Percentiles rank a stretch among this genome's conserved stretches.
phyloP scores from a whole-genome alignment of 2,113 vertebrate genomes.

The Malurus melanocephalus region DNA sequence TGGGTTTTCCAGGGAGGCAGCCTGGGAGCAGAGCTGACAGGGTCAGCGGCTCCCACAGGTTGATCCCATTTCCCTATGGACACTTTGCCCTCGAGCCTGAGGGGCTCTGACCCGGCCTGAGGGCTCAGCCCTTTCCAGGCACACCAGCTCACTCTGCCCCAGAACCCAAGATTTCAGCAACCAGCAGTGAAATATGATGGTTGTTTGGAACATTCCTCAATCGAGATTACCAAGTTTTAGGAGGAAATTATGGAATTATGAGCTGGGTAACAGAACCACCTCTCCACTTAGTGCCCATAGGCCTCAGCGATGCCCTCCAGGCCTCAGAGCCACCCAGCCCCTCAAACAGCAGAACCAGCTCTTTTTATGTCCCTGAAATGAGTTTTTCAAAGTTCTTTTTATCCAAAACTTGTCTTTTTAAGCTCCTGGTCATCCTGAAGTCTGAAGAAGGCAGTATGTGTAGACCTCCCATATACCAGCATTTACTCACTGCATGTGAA shows the following conservation, averaged over 20 bases:
- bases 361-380: not conserved
- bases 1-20: not conserved
- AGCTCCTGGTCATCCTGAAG: not conserved
- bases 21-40: not conserved
- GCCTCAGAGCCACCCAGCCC: fast-evolving
- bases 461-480: not conserved
- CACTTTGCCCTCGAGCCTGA: not conserved
- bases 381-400: not conserved
- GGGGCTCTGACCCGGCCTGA: not conserved
- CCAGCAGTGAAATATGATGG: not conserved
- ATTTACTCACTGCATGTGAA: not conserved
- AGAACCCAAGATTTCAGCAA: not conserved
- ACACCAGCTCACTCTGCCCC: fast-evolving
- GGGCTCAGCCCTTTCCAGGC: not conserved
- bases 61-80: not conserved
- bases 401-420: not conserved
- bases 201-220: not conserved
- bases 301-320: not conserved
- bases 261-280: not conserved
- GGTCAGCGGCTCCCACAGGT: not conserved
- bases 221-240: not conserved
- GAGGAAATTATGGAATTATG: not conserved
- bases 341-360: not conserved
- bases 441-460: not conserved
- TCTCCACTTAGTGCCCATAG: fast-evolving